Evolutionary conservation across 2,797 vertebrate genomes (phyloP).

Genomic region (Crypturellus tataupa): DNA sequence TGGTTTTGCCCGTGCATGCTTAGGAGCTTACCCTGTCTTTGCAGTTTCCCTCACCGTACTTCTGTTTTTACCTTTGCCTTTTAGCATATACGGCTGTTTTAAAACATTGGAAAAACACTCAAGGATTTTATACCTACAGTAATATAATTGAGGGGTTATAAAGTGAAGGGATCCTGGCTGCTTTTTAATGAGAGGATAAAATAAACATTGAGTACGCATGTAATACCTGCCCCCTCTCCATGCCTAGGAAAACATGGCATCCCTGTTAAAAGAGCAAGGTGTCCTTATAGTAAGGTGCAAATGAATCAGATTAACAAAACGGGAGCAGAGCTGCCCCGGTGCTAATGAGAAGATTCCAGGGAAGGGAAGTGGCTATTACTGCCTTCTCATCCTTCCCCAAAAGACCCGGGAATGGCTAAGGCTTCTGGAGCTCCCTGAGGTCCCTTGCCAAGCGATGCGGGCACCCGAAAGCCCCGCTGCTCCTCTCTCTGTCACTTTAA

Average conservation of each 20-base stretch:
- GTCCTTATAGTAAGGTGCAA: neutral
- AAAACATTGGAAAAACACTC: neutral
- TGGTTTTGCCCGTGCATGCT: neutral
- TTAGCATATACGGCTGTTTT: neutral
- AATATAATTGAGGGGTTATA: neutral
- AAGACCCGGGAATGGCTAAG: neutral
- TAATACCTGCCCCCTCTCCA: conserved; percentile 5
- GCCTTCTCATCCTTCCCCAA: conserved; percentile 36
- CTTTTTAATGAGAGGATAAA: conserved; percentile 3
- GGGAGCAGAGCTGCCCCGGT: conserved; percentile 28
- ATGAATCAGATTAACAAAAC: conserved; percentile 21
- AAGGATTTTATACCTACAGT: neutral
- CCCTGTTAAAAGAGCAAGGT: neutral
- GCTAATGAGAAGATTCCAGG: conserved; percentile 45
- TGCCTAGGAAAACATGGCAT: conserved; percentile 36
- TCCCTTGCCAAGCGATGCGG: conserved; percentile 49
- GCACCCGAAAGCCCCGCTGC: conserved; percentile 8
- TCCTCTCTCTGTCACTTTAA: conserved; percentile 43
- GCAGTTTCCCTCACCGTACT: neutral
- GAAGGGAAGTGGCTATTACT: neutral
- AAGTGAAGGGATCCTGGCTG: neutral
- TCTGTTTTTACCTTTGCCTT: neutral
- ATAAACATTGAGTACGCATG: conserved; percentile 12
- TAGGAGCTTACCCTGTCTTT: neutral
- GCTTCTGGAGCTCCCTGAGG: conserved; percentile 37